phyloP scores from a whole-genome alignment of 1,140 invertebrate species.

The Brachystomella parvula region DNA sequence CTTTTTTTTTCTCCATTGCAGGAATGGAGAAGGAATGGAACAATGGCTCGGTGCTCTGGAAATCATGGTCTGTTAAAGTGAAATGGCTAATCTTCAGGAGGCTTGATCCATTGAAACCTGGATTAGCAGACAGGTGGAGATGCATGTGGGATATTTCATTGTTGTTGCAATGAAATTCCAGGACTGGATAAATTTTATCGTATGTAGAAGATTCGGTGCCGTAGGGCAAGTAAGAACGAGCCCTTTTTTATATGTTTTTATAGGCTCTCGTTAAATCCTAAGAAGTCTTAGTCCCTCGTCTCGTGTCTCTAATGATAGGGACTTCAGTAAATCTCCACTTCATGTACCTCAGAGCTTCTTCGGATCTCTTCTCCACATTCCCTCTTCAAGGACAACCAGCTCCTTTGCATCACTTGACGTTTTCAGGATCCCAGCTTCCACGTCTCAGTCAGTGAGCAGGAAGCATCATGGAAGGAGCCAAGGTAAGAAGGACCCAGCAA shows the following conservation, averaged over 20 bases:
- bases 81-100: no score
- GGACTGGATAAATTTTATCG: no score
- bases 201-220: neutral
- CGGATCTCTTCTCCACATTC: neutral
- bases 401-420: neutral
- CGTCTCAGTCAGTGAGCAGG: neutral
- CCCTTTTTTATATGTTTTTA: neutral
- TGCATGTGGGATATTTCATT: no score
- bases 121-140: neutral
- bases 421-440: neutral
- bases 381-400: slow-evolving; percentile 4
- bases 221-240: neutral
- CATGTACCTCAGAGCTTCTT: neutral
- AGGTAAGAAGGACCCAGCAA: neutral
- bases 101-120: no score
- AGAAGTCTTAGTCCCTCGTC: neutral
- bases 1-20: no score
- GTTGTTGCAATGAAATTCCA: neutral
- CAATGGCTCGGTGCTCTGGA: no score
- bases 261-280: neutral
- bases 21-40: no score
- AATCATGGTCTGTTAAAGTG: no score
- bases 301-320: slow-evolving; percentile 10
- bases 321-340: slow-evolving; percentile 5
- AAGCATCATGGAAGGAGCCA: slow-evolving; percentile 5